A percentile compares a stretch with the other conserved stretches of the same genome.
phyloP scores from a whole-genome alignment of 2,888 invertebrate genomes.

The Nemotelus pantherinus region DNA sequence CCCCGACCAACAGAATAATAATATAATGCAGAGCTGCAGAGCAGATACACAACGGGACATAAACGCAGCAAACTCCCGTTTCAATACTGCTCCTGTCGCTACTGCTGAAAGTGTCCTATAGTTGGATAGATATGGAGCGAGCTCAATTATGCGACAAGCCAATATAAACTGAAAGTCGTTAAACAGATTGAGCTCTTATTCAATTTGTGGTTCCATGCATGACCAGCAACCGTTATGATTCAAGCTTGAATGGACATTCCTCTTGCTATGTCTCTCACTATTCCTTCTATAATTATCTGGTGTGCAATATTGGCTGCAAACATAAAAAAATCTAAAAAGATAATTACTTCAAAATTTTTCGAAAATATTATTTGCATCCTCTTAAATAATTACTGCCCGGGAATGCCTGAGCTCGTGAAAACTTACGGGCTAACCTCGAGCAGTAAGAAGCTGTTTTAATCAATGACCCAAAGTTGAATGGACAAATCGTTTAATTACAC shows the following conservation, averaged over 20 bases:
- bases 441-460: constrained; percentile 20
- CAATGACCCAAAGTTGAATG: constrained; percentile 32
- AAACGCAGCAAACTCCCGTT: neutral
- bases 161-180: constrained; percentile 33
- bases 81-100: neutral
- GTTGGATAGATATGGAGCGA: constrained; percentile 19
- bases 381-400: neutral
- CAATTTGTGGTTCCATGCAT: constrained; percentile 36
- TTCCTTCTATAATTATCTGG: neutral
- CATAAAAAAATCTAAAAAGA: constrained; percentile 1
- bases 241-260: neutral
- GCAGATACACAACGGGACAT: neutral
- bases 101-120: neutral
- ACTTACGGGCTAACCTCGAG: neutral
- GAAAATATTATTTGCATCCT: neutral
- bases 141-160: constrained; percentile 39
- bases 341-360: constrained; percentile 17
- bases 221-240: neutral
- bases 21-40: constrained; percentile 24
- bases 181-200: constrained; percentile 37
- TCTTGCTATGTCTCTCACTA: neutral
- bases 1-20: neutral
- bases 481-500: constrained; percentile 29
- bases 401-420: neutral
- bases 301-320: neutral